phyloP scores from a whole-genome alignment of 2,888 invertebrate genomes.

The Nipponacmea schrenckii region DNA sequence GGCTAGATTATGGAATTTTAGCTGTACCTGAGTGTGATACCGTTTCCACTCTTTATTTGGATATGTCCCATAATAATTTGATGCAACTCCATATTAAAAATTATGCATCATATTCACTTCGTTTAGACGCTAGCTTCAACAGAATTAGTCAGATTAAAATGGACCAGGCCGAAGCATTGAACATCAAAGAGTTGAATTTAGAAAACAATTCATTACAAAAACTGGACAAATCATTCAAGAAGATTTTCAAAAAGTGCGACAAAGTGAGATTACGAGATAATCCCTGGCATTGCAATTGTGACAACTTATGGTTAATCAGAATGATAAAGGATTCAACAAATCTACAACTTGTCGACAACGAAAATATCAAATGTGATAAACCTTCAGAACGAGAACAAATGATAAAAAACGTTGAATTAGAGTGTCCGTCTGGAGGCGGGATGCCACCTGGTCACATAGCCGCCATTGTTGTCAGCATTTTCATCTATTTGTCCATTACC shows the following conservation, averaged over 20 bases:
- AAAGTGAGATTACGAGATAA: background rate
- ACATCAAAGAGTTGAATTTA: background rate
- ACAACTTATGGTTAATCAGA: background rate
- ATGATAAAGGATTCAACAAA: background rate
- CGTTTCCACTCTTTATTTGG: background rate
- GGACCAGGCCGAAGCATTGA: background rate
- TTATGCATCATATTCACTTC: background rate
- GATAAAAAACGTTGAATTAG: background rate
- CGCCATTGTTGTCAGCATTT: background rate
- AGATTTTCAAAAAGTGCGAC: background rate
- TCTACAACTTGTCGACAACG: background rate
- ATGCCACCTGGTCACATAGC: background rate
- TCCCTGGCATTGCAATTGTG: background rate
- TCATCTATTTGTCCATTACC: slow-evolving; percentile 8
- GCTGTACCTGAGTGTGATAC: background rate
- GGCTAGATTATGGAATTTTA: background rate
- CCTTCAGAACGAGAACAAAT: background rate
- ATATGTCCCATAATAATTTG: background rate
- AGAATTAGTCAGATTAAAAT: background rate
- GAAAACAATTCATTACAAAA: background rate
- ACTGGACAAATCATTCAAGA: background rate
- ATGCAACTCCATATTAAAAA: background rate
- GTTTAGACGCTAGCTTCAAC: background rate
- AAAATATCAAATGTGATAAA: background rate
- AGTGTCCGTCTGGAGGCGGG: background rate